Conservation (phyloP, 2,797 vertebrate genomes). For the Enteromius trimaculatus region DNA sequence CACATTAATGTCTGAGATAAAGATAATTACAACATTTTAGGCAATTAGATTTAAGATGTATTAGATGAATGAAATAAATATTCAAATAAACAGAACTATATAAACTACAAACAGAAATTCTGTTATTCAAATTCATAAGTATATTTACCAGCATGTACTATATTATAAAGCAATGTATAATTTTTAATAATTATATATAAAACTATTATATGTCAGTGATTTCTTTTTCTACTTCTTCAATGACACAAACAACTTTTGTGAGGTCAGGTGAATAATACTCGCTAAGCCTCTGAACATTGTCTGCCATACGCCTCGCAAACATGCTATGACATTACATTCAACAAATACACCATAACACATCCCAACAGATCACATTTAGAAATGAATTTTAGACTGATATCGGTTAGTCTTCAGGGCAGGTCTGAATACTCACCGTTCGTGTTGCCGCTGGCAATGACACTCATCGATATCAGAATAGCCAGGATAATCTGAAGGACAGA, state of each 20-base stretch:
- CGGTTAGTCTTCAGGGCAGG: neutral
- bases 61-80: neutral
- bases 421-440: neutral
- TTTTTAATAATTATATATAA: neutral
- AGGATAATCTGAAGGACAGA: conserved; percentile 13
- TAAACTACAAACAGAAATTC: neutral
- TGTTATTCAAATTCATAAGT: neutral
- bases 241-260: neutral
- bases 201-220: neutral
- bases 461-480: neutral
- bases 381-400: neutral
- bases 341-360: no score
- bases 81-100: neutral
- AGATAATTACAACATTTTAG: no score
- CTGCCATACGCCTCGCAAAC: neutral
- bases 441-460: neutral
- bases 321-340: neutral
- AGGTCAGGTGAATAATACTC: neutral
- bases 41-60: no score
- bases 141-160: neutral
- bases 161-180: neutral
- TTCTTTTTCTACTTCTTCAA: neutral
- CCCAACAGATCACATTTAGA: neutral
- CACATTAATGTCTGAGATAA: neutral
- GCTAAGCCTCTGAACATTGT: neutral